Evolutionary conservation across 1,140 invertebrate species (phyloP).

Genomic region (Plutomurus gul): DNA sequence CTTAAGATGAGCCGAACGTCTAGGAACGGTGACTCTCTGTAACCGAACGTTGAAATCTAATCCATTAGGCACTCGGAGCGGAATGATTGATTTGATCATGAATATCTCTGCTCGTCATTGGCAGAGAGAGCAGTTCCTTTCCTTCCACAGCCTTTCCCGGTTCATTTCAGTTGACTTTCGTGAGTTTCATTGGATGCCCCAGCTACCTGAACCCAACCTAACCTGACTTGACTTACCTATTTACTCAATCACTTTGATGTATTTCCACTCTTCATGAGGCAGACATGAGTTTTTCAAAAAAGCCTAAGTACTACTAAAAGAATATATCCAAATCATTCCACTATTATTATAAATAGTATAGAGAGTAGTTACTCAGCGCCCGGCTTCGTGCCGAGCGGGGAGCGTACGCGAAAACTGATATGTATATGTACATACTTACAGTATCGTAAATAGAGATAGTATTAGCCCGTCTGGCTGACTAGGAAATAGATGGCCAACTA

Average conservation of each 20-base stretch:
- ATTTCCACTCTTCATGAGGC: too few species aligned
- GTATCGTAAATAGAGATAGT: too few species aligned
- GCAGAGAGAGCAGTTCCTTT: neutral
- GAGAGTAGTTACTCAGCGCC: too few species aligned
- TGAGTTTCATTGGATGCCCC: neutral
- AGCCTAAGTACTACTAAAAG: too few species aligned
- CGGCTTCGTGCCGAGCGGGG: too few species aligned
- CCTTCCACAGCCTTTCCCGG: neutral
- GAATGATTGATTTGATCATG: conserved; percentile 26
- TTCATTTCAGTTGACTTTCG: neutral
- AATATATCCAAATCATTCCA: too few species aligned
- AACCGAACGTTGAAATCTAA: conserved; percentile 15
- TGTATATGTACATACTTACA: too few species aligned
- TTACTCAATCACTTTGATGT: neutral
- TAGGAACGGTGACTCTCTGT: neutral
- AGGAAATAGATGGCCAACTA: too few species aligned
- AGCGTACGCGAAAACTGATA: too few species aligned
- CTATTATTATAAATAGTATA: too few species aligned
- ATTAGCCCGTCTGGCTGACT: too few species aligned
- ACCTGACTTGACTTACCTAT: neutral
- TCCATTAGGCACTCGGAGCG: conserved; percentile 1
- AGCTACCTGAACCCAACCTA: neutral
- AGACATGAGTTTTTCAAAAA: too few species aligned
- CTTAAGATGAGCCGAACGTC: neutral
- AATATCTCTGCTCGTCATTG: neutral